These are phyloP conservation scores for Sula dactylatra DNA, from an alignment of 2,113 vertebrate genomes.

Conservation along the genomic window DNA sequence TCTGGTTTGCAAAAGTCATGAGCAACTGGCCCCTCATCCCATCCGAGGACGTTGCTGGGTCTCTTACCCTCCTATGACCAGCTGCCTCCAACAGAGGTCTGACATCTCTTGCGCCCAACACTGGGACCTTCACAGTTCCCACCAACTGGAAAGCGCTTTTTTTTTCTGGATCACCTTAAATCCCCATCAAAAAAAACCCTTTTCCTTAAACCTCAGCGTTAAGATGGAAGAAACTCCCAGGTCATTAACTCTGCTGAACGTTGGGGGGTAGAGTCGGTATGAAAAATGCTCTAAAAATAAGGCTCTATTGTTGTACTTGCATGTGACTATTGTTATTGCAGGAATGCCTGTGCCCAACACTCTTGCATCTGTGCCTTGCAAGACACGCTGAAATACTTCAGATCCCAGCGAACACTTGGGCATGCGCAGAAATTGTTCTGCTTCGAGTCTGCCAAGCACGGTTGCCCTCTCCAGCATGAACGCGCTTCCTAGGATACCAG, in stretches of 20 bases:
- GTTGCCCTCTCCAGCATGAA: neutral
- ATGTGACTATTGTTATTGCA: neutral
- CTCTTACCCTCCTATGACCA: rapidly evolving
- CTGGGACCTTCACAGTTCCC: neutral
- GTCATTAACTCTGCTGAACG: neutral
- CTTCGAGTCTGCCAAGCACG: neutral
- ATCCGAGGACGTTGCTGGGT: rapidly evolving
- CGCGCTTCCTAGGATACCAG: rapidly evolving
- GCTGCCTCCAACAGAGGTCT: neutral
- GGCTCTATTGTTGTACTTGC: neutral
- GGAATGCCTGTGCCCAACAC: neutral
- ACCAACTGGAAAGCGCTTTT: no score
- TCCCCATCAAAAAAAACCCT: rapidly evolving
- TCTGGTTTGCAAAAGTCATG: rapidly evolving
- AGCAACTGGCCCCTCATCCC: neutral
- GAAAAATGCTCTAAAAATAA: constrained; percentile 44
- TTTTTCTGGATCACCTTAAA: no score
- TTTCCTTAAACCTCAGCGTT: neutral
- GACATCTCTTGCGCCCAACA: neutral
- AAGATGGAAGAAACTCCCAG: neutral
- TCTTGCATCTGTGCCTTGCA: neutral
- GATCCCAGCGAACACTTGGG: neutral
- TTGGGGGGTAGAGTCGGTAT: neutral
- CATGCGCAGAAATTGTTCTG: neutral
- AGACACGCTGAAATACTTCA: neutral